Evolutionary conservation across 2,113 vertebrate species (phyloP).

Genomic region (Plestiodon gilberti): DNA sequence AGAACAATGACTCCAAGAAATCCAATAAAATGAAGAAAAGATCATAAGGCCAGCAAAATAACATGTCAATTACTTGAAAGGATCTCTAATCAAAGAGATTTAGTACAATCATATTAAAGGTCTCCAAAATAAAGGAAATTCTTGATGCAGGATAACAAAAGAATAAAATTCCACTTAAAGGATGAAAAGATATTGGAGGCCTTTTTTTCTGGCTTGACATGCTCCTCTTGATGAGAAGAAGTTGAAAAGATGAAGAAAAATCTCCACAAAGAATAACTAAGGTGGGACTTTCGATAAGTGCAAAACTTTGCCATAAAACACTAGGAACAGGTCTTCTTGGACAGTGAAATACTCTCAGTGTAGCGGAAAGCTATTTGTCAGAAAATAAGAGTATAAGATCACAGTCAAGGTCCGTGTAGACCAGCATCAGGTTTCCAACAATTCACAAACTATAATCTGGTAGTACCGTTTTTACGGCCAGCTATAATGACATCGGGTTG

Average conservation of each 20-base stretch:
- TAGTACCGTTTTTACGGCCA: too few relatives aligned
- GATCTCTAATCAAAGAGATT: conserved; percentile 17
- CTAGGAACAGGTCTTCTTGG: background rate
- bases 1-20: background rate
- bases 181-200: background rate
- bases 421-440: background rate
- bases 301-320: background rate
- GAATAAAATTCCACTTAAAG: background rate
- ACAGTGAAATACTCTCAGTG: background rate
- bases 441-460: too few relatives aligned
- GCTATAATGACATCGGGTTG: too few relatives aligned
- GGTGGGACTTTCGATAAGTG: background rate
- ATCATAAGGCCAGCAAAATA: conserved; percentile 4
- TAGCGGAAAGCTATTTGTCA: background rate
- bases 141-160: background rate
- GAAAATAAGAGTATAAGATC: too few relatives aligned
- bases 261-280: background rate
- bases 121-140: conserved; percentile 1
- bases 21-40: background rate
- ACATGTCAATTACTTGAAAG: conserved; percentile 8
- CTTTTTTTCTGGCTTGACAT: background rate
- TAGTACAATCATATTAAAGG: conserved; percentile 5
- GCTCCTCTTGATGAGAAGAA: background rate
- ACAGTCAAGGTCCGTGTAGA: background rate
- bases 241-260: background rate